Percentiles rank a stretch among this genome's conserved stretches.
Evolutionary conservation across 1,140 invertebrate species (phyloP).

Genomic region (Holcopasites calliopsidis): DNA sequence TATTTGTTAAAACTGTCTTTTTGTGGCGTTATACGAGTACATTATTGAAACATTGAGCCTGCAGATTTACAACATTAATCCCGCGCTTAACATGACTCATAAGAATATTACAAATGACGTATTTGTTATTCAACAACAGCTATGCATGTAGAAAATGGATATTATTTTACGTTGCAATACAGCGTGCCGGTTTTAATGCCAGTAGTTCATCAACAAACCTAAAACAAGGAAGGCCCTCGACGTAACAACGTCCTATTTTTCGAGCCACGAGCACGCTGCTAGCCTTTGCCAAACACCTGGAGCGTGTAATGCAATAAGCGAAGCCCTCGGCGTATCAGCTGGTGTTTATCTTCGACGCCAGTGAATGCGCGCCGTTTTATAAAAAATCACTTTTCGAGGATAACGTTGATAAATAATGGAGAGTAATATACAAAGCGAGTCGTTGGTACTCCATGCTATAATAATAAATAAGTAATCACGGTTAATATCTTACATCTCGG

Average conservation of each 20-base stretch:
- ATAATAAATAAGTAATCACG: no score
- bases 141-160: not conserved
- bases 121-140: not conserved
- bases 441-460: no score
- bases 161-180: not conserved
- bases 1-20: no score
- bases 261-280: constrained; percentile 1
- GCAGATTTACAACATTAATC: no score
- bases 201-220: not conserved
- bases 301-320: constrained; percentile 23
- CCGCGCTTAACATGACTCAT: no score
- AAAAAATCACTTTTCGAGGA: constrained; percentile 3
- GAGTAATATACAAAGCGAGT: no score
- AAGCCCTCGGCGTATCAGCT: constrained; percentile 47
- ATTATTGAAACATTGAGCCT: no score
- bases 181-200: not conserved
- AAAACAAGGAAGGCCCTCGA: not conserved
- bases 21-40: no score
- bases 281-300: constrained; percentile 41
- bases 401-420: not conserved
- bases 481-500: no score
- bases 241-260: constrained; percentile 3
- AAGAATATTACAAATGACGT: no score
- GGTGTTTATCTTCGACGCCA: not conserved
- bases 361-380: not conserved